A percentile compares a stretch with the other conserved stretches of the same genome.
These are phyloP conservation scores for Pseudolycoriella hygida DNA, from an alignment of 2,888 invertebrate species.

Conservation along the genomic window DNA sequence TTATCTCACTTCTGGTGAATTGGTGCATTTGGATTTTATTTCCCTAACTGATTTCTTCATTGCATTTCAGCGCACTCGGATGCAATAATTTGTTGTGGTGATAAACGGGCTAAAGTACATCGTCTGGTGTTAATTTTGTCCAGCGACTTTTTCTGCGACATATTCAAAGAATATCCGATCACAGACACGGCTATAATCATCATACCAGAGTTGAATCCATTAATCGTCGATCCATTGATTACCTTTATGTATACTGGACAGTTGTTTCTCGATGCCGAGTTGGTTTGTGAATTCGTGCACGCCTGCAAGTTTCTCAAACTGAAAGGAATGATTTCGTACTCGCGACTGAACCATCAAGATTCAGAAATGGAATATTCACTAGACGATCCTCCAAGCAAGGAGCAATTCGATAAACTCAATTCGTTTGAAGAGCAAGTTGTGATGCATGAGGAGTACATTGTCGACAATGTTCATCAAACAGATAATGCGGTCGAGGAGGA, in stretches of 20 bases:
- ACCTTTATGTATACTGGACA: not conserved
- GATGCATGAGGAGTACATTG: not conserved
- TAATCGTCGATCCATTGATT: slow-evolving; percentile 21
- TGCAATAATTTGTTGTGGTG: slow-evolving; percentile 21
- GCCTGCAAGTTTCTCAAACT: not conserved
- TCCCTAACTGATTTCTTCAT: too few relatives aligned
- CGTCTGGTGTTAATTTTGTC: slow-evolving; percentile 24
- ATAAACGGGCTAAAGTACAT: slow-evolving; percentile 23
- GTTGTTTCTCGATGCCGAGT: not conserved
- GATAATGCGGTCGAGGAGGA: not conserved
- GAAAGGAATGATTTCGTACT: not conserved
- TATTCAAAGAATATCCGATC: slow-evolving; percentile 20
- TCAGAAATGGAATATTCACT: not conserved
- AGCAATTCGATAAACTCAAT: not conserved
- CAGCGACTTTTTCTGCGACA: slow-evolving; percentile 23
- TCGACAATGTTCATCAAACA: not conserved
- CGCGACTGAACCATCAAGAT: not conserved
- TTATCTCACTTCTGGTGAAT: not conserved
- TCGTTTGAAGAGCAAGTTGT: not conserved
- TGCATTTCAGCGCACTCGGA: slow-evolving; percentile 16
- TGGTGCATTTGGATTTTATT: too few relatives aligned
- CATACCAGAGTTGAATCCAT: slow-evolving; percentile 23
- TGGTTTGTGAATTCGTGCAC: not conserved
- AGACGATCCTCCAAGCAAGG: not conserved
- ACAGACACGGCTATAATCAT: slow-evolving; percentile 22